phyloP scores from a whole-genome alignment of 2,113 vertebrate species.

The Turnix velox region DNA sequence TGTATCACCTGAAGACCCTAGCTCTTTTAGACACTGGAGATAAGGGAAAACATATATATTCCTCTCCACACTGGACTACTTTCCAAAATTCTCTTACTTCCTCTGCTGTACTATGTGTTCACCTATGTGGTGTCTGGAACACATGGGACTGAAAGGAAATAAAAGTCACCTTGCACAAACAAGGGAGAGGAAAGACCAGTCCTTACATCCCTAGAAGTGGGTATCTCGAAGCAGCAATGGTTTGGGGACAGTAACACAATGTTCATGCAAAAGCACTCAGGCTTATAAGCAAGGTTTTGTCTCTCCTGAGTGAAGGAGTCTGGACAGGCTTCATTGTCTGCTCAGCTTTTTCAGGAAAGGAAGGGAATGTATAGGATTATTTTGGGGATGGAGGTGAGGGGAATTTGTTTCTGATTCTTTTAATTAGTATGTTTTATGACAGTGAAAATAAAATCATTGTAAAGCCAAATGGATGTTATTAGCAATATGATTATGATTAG shows the following conservation, averaged over 20 bases:
- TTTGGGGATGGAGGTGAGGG: background rate
- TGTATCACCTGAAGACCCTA: background rate
- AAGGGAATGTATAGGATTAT: background rate
- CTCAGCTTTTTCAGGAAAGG: background rate
- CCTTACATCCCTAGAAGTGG: background rate
- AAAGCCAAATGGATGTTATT: background rate
- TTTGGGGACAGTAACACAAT: rapidly evolving
- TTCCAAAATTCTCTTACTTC: background rate
- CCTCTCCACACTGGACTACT: background rate
- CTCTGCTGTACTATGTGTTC: background rate
- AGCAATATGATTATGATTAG: background rate
- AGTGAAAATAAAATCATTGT: background rate
- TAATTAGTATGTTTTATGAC: background rate
- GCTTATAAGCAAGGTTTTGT: background rate
- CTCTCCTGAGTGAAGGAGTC: background rate
- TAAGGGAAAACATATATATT: background rate
- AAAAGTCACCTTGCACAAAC: background rate
- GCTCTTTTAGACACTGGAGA: background rate
- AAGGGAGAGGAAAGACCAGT: background rate
- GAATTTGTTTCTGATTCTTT: background rate
- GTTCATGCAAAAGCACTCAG: background rate
- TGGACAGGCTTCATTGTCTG: background rate
- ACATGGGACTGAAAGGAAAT: background rate
- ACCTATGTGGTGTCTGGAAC: background rate
- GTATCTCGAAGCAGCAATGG: background rate